Percentiles rank a stretch among this genome's conserved stretches.
These are phyloP conservation scores for Heliothis subflexa DNA, from an alignment of 1,140 invertebrate genomes.

Conservation along the genomic window DNA sequence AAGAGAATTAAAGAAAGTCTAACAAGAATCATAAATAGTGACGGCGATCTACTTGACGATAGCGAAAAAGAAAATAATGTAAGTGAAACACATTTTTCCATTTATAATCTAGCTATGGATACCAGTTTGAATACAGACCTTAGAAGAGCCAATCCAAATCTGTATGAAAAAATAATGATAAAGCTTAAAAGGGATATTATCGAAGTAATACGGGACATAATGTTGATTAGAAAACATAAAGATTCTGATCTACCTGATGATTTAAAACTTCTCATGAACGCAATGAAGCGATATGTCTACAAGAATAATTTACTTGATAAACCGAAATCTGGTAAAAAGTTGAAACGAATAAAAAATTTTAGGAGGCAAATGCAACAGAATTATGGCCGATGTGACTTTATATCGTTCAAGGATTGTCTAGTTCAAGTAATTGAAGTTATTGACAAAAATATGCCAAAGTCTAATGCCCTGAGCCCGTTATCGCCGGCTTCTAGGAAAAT, in stretches of 20 bases:
- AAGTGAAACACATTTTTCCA: constrained; percentile 47
- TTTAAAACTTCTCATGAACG: constrained; percentile 57
- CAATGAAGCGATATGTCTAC: constrained; percentile 61
- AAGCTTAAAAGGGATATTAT: constrained; percentile 69
- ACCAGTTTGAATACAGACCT: constrained; percentile 45
- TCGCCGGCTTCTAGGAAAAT: constrained; percentile 56
- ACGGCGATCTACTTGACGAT: not conserved
- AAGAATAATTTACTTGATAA: constrained; percentile 46
- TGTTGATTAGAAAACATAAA: constrained; percentile 54
- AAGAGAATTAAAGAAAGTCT: constrained; percentile 55
- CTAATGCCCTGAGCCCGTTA: constrained; percentile 52
- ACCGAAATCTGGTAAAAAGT: constrained; percentile 32
- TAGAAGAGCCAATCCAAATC: constrained; percentile 47
- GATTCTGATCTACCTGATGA: constrained; percentile 51
- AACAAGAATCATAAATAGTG: constrained; percentile 40
- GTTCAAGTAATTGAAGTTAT: constrained; percentile 58
- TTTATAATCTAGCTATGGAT: constrained; percentile 55
- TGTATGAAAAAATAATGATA: constrained; percentile 54
- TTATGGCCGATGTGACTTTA: not conserved
- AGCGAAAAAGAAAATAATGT: constrained; percentile 6
- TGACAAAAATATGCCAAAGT: constrained; percentile 54
- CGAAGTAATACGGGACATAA: constrained; percentile 61
- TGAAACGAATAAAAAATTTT: constrained; percentile 33
- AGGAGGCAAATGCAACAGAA: constrained; percentile 39
- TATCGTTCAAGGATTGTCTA: constrained; percentile 45